Evolutionary conservation across 2,797 vertebrate genomes (phyloP), one percentile per base, ranked within the genome.

Genomic region (Tarsius wallacei): DNA sequence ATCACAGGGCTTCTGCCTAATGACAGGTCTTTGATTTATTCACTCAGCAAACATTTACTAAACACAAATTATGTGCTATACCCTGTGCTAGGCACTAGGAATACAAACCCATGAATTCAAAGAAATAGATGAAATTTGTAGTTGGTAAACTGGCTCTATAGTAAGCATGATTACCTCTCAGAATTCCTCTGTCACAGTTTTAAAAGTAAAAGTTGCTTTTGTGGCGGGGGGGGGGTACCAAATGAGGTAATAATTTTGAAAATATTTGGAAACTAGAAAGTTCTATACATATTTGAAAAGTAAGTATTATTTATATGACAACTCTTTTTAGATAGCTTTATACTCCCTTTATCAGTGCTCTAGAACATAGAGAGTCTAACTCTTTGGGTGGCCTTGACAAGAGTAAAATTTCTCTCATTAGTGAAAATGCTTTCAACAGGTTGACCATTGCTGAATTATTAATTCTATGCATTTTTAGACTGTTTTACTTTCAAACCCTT

Each of bases 231-330:
- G 5, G 7, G 42, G 5, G 7, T 9, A 15, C 57, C 53, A 82
- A 76, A 70, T n/a, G 22, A 76, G 28, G 70, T 64, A 88, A 33
- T 57, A 16, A 8, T 7, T 31, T 89, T 59, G 19, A 81, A 96
- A 93, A 57, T 70, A 80, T 90, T 47, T 95, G 14, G 26, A 89
- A 89, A 26, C 31, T 82, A 71, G 31, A 78, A 53, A 88, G 2
- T 93, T 94, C 31, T 81, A 49, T 14, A 87, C 7, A 55, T 42
- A 82, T n/a, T 66, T 88, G 36, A 64, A 53, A 33, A 57, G 16
- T 51, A 88, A 57, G 53, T 89, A 59, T 51, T 42, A 76, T 57
- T 85, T 70, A 31, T 24, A n/a, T 73, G 8, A 22, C 21, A 51
- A 51, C 2, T 77, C 31, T 68, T 49, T 80, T 57, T 78, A 47